A percentile compares a stretch with the other conserved stretches of the same genome.
phyloP scores from a whole-genome alignment of 2,113 vertebrate genomes.

The Chamaetylas fuelleborni region DNA sequence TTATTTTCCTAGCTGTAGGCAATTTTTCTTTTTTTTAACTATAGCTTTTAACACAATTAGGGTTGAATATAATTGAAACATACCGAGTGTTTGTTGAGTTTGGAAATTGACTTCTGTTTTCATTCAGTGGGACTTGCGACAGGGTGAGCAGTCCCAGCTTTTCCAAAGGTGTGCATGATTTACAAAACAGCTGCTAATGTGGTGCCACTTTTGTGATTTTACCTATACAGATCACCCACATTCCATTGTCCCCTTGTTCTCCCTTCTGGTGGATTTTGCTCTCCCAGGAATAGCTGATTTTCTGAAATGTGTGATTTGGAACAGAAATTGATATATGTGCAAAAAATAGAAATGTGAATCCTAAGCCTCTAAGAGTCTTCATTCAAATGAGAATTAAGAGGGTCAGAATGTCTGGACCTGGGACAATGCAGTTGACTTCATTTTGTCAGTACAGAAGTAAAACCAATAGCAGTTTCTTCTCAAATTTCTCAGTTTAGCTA shows the following conservation, averaged over 20 bases:
- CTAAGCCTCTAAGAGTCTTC: neutral
- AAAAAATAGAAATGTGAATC: neutral
- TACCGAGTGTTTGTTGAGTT: neutral
- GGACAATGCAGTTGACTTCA: fast-evolving
- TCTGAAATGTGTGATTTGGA: neutral
- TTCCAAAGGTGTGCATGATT: neutral
- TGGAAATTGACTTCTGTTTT: neutral
- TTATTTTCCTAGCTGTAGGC: neutral
- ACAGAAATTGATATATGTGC: neutral
- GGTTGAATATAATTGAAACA: neutral
- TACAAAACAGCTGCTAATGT: neutral
- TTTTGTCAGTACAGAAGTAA: neutral
- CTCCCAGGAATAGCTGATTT: neutral
- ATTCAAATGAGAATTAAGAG: neutral
- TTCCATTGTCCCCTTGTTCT: neutral
- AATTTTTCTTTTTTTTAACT: neutral
- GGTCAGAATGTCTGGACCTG: neutral
- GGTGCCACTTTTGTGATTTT: neutral
- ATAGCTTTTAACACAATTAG: neutral
- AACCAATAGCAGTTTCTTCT: neutral
- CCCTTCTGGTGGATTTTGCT: neutral
- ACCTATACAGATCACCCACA: neutral
- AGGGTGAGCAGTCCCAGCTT: neutral
- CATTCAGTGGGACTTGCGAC: neutral
- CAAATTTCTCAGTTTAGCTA: neutral